These are phyloP conservation scores for Lysandra coridon DNA, from an alignment of 2,888 invertebrate species.

Conservation along the genomic window DNA sequence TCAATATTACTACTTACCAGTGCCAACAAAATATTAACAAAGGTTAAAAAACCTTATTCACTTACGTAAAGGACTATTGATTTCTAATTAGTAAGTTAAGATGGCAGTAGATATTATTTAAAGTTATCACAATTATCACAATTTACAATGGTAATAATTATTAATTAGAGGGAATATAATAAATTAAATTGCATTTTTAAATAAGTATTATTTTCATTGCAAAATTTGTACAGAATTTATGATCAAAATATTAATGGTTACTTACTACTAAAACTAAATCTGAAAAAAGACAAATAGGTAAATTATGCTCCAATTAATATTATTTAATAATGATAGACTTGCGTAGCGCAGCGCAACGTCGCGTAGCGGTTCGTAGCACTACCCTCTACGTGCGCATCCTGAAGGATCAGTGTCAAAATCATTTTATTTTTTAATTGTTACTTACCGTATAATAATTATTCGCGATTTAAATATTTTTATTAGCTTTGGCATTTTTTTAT, in stretches of 20 bases:
- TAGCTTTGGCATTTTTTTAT: no score
- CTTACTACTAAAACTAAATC: background rate
- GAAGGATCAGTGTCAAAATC: background rate
- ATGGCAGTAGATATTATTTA: no score
- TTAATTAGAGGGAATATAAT: background rate
- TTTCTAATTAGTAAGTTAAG: no score
- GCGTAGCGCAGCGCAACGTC: background rate
- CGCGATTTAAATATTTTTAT: no score
- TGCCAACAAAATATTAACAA: background rate
- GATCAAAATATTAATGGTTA: background rate
- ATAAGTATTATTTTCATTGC: background rate
- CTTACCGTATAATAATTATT: no score
- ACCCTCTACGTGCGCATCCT: background rate
- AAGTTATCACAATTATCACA: background rate
- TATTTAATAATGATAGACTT: background rate
- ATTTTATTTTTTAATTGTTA: no score
- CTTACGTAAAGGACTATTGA: no score
- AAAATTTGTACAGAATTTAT: background rate
- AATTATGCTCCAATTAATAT: no score
- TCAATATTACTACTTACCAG: background rate
- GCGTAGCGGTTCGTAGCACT: background rate
- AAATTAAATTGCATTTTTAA: no score
- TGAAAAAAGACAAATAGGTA: no score
- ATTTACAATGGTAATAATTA: background rate
- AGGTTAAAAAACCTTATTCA: background rate